Evolutionary conservation across 2,113 vertebrate species (phyloP).

Genomic region (Burhinus oedicnemus): DNA sequence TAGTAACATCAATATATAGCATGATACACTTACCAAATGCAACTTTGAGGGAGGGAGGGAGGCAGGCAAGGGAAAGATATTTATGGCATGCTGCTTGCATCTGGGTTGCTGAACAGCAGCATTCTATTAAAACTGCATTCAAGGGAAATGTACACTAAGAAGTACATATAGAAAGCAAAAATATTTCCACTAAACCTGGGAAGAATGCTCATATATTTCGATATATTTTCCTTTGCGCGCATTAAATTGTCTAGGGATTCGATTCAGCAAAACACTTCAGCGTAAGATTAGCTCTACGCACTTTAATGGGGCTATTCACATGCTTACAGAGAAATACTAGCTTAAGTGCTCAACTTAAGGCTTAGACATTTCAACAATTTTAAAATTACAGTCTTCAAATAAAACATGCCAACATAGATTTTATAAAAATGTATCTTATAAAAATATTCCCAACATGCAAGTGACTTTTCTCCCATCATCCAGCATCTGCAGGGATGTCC

Average conservation of each 20-base stretch:
- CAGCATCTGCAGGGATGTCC: not conserved
- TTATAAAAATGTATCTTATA: not conserved
- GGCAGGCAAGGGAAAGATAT: not conserved
- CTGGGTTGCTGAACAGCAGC: not conserved
- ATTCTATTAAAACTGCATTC: constrained; percentile 5
- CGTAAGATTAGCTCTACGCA: not conserved
- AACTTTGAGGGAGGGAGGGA: not conserved
- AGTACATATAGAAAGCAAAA: not conserved
- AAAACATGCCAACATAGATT: not conserved
- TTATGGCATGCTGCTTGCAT: not conserved
- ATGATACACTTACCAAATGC: not conserved
- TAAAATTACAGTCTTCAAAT: not conserved
- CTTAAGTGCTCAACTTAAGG: not conserved
- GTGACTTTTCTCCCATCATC: not conserved
- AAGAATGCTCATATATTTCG: constrained; percentile 4
- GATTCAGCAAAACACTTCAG: not conserved
- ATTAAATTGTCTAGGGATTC: not conserved
- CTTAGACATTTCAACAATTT: not conserved
- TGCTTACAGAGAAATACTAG: not conserved
- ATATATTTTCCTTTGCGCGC: not conserved
- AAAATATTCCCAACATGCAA: not conserved
- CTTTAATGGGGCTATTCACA: not conserved
- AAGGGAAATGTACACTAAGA: not conserved
- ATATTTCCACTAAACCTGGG: not conserved
- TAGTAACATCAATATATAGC: not conserved